Percentiles rank a stretch among this genome's conserved stretches.
These are phyloP conservation scores for Tolypeutes matacus DNA, from an alignment of 2,797 vertebrate genomes.

Conservation along the genomic window DNA sequence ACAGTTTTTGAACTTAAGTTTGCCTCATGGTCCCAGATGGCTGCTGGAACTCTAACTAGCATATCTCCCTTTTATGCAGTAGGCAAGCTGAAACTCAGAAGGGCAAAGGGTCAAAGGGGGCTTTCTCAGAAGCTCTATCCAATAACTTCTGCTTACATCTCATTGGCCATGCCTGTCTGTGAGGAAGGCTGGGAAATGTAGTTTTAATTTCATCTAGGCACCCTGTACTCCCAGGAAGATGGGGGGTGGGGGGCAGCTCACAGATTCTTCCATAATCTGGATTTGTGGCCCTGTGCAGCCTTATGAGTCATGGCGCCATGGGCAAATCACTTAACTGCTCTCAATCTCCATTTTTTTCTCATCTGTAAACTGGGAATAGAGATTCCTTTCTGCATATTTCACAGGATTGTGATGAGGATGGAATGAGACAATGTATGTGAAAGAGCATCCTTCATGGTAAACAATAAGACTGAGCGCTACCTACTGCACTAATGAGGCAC, in stretches of 20 bases:
- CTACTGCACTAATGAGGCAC: no score
- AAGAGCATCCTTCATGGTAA: background rate
- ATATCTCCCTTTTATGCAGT: background rate
- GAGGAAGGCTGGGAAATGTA: background rate
- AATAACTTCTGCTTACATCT: background rate
- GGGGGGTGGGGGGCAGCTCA: no score
- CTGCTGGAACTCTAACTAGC: background rate
- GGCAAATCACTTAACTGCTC: background rate
- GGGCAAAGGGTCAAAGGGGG: background rate
- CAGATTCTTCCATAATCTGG: background rate
- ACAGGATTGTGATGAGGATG: background rate
- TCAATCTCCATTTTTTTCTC: background rate
- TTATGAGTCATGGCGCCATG: background rate
- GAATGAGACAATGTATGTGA: background rate
- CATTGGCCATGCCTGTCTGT: background rate
- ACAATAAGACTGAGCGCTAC: no score
- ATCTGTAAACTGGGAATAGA: background rate
- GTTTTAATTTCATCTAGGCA: background rate
- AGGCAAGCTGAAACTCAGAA: background rate
- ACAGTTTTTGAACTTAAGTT: background rate
- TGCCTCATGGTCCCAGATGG: background rate
- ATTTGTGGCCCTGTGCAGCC: background rate
- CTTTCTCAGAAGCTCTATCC: background rate
- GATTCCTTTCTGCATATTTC: background rate
- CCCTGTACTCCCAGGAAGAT: background rate